A percentile compares a stretch with the other conserved stretches of the same genome.
Conservation (phyloP, 2,888 invertebrate species). For the Melitaea athalia region DNA sequence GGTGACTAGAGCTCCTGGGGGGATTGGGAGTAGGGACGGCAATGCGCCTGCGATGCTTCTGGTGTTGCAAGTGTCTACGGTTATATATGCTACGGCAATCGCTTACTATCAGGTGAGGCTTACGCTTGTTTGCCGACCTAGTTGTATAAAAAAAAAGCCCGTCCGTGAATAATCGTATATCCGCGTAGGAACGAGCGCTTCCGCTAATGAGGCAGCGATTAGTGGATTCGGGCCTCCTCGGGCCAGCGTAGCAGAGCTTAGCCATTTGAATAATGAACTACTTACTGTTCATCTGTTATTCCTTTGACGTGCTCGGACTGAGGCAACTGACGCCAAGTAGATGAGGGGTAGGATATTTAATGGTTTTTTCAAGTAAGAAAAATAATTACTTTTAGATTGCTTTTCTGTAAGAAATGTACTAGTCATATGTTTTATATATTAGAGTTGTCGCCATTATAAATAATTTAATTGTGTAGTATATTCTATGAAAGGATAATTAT, state of each 20-base stretch:
- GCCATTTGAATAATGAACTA: slow-evolving; percentile 36
- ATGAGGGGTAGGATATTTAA: slow-evolving; percentile 1
- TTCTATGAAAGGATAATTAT: no score
- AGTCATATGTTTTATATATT: neutral
- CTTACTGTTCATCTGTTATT: slow-evolving; percentile 41
- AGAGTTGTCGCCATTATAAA: neutral
- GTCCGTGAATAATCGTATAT: slow-evolving; percentile 49
- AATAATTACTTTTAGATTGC: neutral
- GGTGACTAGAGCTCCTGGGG: no score
- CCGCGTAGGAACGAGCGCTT: slow-evolving; percentile 55
- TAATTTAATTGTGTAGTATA: neutral
- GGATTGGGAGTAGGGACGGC: no score
- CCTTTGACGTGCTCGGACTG: slow-evolving; percentile 22
- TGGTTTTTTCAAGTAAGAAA: neutral
- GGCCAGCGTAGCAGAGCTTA: slow-evolving; percentile 30
- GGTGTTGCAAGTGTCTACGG: no score
- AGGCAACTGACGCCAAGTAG: neutral
- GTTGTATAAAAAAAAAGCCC: no score
- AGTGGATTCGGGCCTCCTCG: slow-evolving; percentile 47
- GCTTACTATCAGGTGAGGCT: no score
- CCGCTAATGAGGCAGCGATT: slow-evolving; percentile 58
- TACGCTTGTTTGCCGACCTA: no score
- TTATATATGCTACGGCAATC: no score
- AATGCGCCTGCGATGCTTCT: no score
- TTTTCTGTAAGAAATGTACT: neutral